phyloP scores from a whole-genome alignment of 2,888 invertebrate species.

The Drosophila austrosaltans region DNA sequence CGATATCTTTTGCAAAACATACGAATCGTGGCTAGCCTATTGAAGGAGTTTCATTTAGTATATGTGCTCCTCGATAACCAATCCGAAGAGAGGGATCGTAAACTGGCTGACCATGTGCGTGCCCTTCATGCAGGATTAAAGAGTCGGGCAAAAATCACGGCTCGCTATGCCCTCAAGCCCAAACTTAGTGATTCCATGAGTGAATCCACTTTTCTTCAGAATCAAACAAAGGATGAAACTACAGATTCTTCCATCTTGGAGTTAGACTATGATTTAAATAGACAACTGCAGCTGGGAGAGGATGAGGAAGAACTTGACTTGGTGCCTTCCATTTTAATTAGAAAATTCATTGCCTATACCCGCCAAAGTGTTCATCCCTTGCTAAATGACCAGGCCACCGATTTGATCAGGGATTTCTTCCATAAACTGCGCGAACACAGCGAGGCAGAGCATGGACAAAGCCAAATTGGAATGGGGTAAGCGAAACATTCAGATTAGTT shows the following conservation, averaged over 20 bases:
- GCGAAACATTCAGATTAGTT: slow-evolving; percentile 11
- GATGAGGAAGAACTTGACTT: slow-evolving; percentile 88
- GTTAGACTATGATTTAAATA: slow-evolving; percentile 82
- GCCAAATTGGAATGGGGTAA: slow-evolving; percentile 90
- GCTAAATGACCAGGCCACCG: slow-evolving; percentile 89
- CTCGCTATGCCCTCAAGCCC: slow-evolving; percentile 81
- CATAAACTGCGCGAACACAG: slow-evolving; percentile 87
- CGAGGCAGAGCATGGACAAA: slow-evolving; percentile 81
- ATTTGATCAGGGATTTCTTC: slow-evolving; percentile 90
- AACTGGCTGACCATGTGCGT: slow-evolving; percentile 88
- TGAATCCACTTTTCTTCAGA: slow-evolving; percentile 35
- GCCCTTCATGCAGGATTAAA: slow-evolving; percentile 87
- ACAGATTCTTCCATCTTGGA: slow-evolving; percentile 49
- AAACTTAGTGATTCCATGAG: slow-evolving; percentile 80
- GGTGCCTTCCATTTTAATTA: slow-evolving; percentile 89
- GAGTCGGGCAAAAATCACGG: slow-evolving; percentile 64
- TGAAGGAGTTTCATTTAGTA: slow-evolving; percentile 96
- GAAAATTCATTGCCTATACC: slow-evolving; percentile 96
- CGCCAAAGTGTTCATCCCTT: slow-evolving; percentile 93
- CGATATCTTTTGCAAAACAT: slow-evolving; percentile 96
- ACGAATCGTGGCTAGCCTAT: slow-evolving; percentile 91
- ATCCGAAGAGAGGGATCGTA: slow-evolving; percentile 84
- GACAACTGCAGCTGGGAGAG: slow-evolving; percentile 56
- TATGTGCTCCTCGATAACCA: slow-evolving; percentile 95
- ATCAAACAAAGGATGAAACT: background rate